A percentile compares a stretch with the other conserved stretches of the same genome.
Conservation (phyloP, 1,140 invertebrate species). For the Ectropis grisescens region DNA sequence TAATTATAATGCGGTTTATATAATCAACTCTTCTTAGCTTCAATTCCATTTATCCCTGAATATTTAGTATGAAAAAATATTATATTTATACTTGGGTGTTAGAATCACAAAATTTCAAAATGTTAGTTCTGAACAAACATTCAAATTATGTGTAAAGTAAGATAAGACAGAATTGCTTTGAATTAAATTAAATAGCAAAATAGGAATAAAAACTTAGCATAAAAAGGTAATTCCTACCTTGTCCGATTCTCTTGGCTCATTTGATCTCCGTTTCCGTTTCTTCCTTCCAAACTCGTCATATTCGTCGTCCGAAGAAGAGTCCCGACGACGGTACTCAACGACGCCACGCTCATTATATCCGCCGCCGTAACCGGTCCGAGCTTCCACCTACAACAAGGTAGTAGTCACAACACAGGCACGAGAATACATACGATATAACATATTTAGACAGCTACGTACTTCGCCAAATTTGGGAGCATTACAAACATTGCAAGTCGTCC, state of each 20-base stretch:
- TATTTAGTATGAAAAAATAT: conserved; percentile 15
- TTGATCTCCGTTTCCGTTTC: conserved; percentile 71
- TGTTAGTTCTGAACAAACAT: too few species aligned
- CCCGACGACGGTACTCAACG: conserved; percentile 92
- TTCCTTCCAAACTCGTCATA: conserved; percentile 97
- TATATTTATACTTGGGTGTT: conserved; percentile 4
- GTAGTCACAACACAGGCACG: conserved; percentile 1
- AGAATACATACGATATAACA: too few species aligned
- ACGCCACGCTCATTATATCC: conserved; percentile 94
- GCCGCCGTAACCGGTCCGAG: conserved; percentile 85
- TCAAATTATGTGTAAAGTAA: too few species aligned
- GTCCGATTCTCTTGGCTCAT: conserved; percentile 18
- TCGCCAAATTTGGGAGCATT: conserved; percentile 98
- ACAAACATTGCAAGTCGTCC: conserved; percentile 98
- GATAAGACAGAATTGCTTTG: too few species aligned
- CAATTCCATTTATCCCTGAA: conserved; percentile 49
- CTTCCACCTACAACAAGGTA: conserved; percentile 71
- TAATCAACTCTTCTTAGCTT: conserved; percentile 61
- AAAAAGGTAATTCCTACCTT: conserved; percentile 21
- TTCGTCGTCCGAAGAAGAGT: conserved; percentile 90
- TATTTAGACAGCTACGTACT: conserved; percentile 68
- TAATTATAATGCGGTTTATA: conserved; percentile 62
- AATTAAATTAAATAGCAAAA: too few species aligned
- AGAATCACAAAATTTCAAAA: conserved; percentile 1
- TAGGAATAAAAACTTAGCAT: too few species aligned